Evolutionary conservation across 2,888 invertebrate genomes (phyloP).

Genomic region (Coecobrya sp.): DNA sequence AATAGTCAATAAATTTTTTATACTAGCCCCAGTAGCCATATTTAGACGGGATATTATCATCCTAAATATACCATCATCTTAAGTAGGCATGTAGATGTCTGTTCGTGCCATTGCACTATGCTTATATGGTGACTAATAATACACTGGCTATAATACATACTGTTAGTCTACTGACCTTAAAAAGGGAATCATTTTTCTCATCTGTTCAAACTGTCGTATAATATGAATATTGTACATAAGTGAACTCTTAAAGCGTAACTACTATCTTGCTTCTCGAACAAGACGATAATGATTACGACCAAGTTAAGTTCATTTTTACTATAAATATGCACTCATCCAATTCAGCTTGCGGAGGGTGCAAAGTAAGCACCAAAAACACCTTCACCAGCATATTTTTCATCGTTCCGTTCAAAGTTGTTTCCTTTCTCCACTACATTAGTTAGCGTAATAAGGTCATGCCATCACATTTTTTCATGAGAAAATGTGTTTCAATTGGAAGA

Average conservation of each 20-base stretch:
- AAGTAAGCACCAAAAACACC: neutral
- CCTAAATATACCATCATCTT: conserved; percentile 15
- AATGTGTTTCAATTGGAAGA: neutral
- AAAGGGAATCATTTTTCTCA: neutral
- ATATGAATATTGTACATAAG: conserved; percentile 10
- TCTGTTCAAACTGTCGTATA: neutral
- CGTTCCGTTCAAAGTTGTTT: neutral
- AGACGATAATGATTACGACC: conserved; percentile 5
- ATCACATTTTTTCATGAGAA: neutral
- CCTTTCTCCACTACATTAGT: neutral
- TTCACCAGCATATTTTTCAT: neutral
- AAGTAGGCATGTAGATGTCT: neutral
- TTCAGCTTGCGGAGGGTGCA: neutral
- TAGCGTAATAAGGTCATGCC: conserved; percentile 30
- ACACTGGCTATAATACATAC: neutral
- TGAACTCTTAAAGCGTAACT: conserved; percentile 1
- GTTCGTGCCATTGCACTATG: neutral
- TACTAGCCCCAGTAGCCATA: conserved; percentile 72
- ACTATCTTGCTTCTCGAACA: neutral
- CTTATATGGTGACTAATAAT: neutral
- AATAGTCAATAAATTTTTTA: conserved; percentile 72
- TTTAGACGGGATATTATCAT: conserved; percentile 70
- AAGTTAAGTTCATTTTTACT: neutral
- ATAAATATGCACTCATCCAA: neutral
- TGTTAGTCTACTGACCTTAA: conserved; percentile 1